phyloP scores from a whole-genome alignment of 2,888 invertebrate genomes.

The Lithophane ornitopus region DNA sequence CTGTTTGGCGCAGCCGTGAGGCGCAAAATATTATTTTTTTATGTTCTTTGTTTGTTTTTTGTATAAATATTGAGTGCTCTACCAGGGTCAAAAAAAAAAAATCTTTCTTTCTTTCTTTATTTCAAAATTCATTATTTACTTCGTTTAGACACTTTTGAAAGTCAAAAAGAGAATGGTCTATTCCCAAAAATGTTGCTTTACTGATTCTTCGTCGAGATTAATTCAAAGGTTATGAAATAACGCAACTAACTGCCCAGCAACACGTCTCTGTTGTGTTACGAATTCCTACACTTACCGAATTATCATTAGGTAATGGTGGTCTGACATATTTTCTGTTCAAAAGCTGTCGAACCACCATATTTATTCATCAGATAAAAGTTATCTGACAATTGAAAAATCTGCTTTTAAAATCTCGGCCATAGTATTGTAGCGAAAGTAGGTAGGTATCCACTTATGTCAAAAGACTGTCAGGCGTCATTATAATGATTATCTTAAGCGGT shows the following conservation, averaged over 20 bases:
- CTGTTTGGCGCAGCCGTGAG: no score
- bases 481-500: background rate
- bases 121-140: background rate
- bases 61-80: no score
- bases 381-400: no score
- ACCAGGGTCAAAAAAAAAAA: no score
- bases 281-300: background rate
- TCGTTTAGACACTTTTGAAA: background rate
- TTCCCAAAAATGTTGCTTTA: background rate
- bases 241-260: background rate
- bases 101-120: no score
- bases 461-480: background rate
- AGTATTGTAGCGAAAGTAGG: slow-evolving; percentile 5
- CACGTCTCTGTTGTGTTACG: background rate
- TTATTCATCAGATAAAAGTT: no score
- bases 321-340: no score
- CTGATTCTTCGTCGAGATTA: background rate
- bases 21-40: no score
- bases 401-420: no score
- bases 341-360: no score
- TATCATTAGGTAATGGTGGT: background rate
- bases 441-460: background rate
- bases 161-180: background rate
- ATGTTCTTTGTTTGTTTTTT: no score
- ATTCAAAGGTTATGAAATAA: background rate